Percentiles rank a stretch among this genome's conserved stretches.
phyloP scores from a whole-genome alignment of 2,113 vertebrate genomes.

The Malaclemys terrapin region DNA sequence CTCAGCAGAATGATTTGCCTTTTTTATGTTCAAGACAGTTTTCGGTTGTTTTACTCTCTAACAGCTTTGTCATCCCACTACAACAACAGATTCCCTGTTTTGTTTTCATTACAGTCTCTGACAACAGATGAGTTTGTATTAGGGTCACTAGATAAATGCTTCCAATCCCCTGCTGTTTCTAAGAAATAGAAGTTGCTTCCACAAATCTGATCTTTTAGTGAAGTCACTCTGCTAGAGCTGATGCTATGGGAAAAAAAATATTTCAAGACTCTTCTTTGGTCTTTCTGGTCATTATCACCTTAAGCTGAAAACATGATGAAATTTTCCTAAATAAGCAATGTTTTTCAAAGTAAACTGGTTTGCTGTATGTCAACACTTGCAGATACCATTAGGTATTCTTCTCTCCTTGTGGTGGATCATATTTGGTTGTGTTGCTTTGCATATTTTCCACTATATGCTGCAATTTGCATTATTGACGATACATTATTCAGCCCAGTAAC shows the following conservation, averaged over 20 bases:
- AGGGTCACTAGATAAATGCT: conserved; percentile 25
- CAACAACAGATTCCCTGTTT: not conserved
- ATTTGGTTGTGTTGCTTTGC: not conserved
- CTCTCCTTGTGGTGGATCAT: not conserved
- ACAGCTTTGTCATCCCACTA: not conserved
- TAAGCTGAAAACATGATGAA: not conserved
- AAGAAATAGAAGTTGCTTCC: conserved; percentile 10
- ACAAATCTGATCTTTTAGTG: conserved; percentile 24
- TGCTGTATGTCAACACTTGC: not conserved
- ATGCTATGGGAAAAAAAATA: not conserved
- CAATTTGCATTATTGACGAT: not conserved
- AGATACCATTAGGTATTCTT: not conserved
- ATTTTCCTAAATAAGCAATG: not conserved
- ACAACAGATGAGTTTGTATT: not conserved
- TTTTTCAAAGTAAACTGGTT: not conserved
- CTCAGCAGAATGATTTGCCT: not conserved
- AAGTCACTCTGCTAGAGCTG: not conserved
- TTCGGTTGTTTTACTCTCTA: not conserved
- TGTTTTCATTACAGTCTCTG: fast-evolving
- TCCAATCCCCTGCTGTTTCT: conserved; percentile 23
- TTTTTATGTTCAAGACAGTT: not conserved
- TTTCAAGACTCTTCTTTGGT: not conserved
- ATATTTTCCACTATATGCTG: not conserved
- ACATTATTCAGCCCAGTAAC: not conserved
- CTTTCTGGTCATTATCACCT: not conserved